phyloP scores from a whole-genome alignment of 2,888 invertebrate genomes.

The Rhagium mordax region DNA sequence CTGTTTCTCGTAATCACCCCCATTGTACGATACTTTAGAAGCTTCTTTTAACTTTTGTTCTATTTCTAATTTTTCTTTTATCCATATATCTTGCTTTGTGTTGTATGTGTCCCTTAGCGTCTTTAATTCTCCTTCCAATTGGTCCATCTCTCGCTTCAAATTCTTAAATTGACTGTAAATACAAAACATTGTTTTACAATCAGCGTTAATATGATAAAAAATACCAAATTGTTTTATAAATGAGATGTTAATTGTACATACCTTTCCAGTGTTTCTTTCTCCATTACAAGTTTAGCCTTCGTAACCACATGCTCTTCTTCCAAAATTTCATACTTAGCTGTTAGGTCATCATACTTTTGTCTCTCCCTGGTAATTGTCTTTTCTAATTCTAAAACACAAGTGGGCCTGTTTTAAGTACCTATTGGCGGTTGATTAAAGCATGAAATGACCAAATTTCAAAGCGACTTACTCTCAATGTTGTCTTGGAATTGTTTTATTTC shows the following conservation, averaged over 20 bases:
- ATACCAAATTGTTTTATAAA: not conserved
- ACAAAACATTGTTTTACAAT: not conserved
- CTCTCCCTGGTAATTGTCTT: slow-evolving; percentile 78
- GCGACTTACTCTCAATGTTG: slow-evolving; percentile 78
- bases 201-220: no score
- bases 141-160: slow-evolving; percentile 76
- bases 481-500: slow-evolving; percentile 80
- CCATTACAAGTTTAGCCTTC: slow-evolving; percentile 85
- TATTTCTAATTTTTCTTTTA: slow-evolving; percentile 79
- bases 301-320: slow-evolving; percentile 89
- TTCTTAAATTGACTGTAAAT: slow-evolving; percentile 75
- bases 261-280: slow-evolving; percentile 86
- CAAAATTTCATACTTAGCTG: slow-evolving; percentile 85
- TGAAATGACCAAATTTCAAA: not conserved
- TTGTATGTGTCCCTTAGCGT: slow-evolving; percentile 77
- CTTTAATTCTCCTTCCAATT: slow-evolving; percentile 77
- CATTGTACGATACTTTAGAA: slow-evolving; percentile 46
- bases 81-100: slow-evolving; percentile 79
- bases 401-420: no score
- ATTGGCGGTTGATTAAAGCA: no score
- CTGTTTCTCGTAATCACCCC: slow-evolving; percentile 75
- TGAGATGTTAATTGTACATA: slow-evolving; percentile 62
- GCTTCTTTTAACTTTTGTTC: slow-evolving; percentile 74
- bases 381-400: slow-evolving; percentile 75
- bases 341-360: slow-evolving; percentile 85